Conservation (phyloP, 2,797 vertebrate genomes). For the Emys orbicularis region DNA sequence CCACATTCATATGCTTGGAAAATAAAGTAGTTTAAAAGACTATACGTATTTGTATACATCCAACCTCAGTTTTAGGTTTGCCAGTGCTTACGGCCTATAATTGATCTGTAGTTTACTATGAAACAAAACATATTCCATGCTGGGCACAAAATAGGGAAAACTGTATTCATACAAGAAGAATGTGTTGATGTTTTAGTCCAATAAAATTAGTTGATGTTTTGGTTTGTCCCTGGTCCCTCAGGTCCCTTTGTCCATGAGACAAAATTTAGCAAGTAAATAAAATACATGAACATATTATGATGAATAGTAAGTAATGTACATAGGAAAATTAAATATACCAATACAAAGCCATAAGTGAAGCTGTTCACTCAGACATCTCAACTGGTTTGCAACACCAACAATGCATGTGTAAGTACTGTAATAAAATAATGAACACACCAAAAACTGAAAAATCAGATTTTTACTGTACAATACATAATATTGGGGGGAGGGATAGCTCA, state of each 20-base stretch:
- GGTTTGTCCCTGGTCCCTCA: neutral
- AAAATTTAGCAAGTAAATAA: constrained; percentile 55
- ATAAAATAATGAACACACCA: neutral
- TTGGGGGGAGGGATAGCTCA: too few species aligned
- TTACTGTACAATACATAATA: neutral
- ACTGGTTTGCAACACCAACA: constrained; percentile 24
- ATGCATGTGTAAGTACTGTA: neutral
- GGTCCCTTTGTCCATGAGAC: neutral
- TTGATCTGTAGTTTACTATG: neutral
- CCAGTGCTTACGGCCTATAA: neutral
- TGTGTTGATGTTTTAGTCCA: neutral
- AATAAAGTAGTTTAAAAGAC: neutral
- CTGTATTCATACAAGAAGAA: neutral
- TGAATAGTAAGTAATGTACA: constrained; percentile 50
- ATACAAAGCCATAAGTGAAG: constrained; percentile 8
- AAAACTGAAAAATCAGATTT: neutral
- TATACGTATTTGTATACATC: neutral
- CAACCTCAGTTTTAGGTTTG: neutral
- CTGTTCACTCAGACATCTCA: neutral
- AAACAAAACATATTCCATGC: neutral
- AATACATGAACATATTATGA: constrained; percentile 40
- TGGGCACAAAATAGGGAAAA: constrained; percentile 12
- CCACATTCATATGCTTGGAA: neutral
- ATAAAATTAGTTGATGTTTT: constrained; percentile 35
- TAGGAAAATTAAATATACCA: constrained; percentile 54